phyloP scores from a whole-genome alignment of 2,888 invertebrate species.

The Fragum fragum region DNA sequence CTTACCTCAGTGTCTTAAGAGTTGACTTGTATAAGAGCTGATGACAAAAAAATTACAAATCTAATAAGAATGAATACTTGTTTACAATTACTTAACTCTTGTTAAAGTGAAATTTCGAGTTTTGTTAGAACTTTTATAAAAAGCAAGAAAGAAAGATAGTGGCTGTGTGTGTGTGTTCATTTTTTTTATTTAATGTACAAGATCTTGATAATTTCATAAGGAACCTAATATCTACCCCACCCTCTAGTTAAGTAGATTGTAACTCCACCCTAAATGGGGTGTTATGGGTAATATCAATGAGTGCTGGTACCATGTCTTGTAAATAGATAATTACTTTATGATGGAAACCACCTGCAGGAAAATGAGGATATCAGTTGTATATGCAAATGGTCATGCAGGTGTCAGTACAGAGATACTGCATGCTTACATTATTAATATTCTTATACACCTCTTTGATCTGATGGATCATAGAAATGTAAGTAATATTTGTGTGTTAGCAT shows the following conservation, averaged over 20 bases:
- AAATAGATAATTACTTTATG: constrained; percentile 24
- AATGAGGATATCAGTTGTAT: not conserved
- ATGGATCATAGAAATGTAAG: not conserved
- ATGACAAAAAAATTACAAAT: too few relatives aligned
- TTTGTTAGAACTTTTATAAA: too few relatives aligned
- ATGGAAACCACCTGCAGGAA: constrained; percentile 23
- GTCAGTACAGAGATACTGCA: not conserved
- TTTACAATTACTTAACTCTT: too few relatives aligned
- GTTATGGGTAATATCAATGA: constrained; percentile 24
- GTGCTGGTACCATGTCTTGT: constrained; percentile 24
- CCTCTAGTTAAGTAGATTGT: constrained; percentile 7
- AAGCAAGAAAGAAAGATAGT: too few relatives aligned
- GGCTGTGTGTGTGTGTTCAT: too few relatives aligned
- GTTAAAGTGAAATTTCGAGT: too few relatives aligned
- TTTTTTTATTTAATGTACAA: too few relatives aligned
- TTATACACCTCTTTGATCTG: not conserved
- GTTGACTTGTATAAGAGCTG: too few relatives aligned
- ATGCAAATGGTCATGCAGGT: not conserved
- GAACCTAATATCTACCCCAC: constrained; percentile 11
- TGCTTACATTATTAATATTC: not conserved
- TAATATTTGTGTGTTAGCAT: not conserved
- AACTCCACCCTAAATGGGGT: constrained; percentile 18
- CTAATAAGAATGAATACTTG: too few relatives aligned
- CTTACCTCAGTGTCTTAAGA: too few relatives aligned
- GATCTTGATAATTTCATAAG: not conserved